Evolutionary conservation across 2,888 invertebrate genomes (phyloP), one percentile per base, ranked within the genome.

Genomic region (Unio delphinus): DNA sequence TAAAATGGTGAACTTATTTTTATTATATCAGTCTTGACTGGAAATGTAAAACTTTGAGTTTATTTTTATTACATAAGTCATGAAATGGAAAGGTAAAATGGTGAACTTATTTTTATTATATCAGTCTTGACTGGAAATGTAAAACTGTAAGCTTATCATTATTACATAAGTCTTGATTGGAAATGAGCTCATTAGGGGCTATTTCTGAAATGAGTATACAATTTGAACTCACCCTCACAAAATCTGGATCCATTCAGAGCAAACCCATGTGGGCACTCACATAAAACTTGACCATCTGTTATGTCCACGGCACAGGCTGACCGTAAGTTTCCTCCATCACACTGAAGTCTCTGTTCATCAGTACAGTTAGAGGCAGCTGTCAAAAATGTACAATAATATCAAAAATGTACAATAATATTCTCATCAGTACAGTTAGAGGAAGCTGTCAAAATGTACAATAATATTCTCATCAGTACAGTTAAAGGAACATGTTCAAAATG

Each of bases 301-400:
- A 67, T 63, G 18, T 68, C 69, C 15, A 73, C 60, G 5, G 79
- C 72, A 62, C 81, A 81, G 20, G 64, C 69, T 18, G 81, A 73
- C 54, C 68, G 70, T 28, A 64, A 68, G 59, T 72, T 75, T 0
- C 81, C 81, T 1, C 73, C 73, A 55, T 79, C 79, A 74, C 81
- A 81, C 0, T 57, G 60, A 1, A 62, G 58, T 28, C 55, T 63
- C 68, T 79, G 74, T 17, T 55, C 61, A 15, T 61, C 58, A 15
- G 68, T 63, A 68, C 80, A 81, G 6, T 58, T 64, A 15, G 58
- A 72, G 45, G 67, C 64, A 30, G 79, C 80, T 81, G 67, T 30
- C 63, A 64, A 58, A 61, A 67, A 26, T 18, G 57, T 34, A 34
- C 7, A 34, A 34, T 30, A 30, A 34, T 34, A 34, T 30, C 63